A percentile compares a stretch with the other conserved stretches of the same genome.
Conservation (phyloP, 2,113 vertebrate genomes). For the Meleagris gallopavo region DNA sequence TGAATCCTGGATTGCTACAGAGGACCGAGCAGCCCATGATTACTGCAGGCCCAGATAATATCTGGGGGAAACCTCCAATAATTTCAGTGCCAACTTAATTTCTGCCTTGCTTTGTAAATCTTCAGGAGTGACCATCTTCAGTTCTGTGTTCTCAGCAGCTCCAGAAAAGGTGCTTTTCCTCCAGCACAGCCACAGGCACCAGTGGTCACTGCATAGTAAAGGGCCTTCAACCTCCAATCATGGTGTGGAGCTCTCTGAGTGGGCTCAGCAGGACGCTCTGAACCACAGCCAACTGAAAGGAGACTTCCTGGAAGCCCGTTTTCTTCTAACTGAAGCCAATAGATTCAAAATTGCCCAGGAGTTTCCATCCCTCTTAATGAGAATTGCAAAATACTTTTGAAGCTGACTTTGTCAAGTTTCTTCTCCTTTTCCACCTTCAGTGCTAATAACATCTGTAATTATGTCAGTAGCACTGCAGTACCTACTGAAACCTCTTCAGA, state of each 20-base stretch:
- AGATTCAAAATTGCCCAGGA: not conserved
- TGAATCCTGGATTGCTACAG: slow-evolving; percentile 34
- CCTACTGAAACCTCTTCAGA: not conserved
- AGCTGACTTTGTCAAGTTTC: not conserved
- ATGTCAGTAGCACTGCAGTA: not conserved
- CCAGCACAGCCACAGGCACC: not conserved
- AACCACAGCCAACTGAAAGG: not conserved
- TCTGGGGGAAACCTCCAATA: not conserved
- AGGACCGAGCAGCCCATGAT: not conserved
- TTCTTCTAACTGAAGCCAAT: too few relatives aligned
- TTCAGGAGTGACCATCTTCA: not conserved
- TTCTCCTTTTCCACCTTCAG: not conserved
- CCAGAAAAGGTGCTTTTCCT: not conserved
- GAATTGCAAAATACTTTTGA: not conserved
- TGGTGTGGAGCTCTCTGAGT: not conserved
- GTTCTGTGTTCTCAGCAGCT: not conserved
- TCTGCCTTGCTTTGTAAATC: not conserved
- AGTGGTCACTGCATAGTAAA: rapidly evolving
- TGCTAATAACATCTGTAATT: not conserved
- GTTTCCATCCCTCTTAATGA: not conserved
- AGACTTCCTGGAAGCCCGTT: not conserved
- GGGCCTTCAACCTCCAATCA: not conserved
- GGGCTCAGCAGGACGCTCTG: not conserved
- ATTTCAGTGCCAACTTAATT: not conserved
- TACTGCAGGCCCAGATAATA: slow-evolving; percentile 32